phyloP scores from a whole-genome alignment of 2,888 invertebrate genomes.

The Tortricodes alternella region DNA sequence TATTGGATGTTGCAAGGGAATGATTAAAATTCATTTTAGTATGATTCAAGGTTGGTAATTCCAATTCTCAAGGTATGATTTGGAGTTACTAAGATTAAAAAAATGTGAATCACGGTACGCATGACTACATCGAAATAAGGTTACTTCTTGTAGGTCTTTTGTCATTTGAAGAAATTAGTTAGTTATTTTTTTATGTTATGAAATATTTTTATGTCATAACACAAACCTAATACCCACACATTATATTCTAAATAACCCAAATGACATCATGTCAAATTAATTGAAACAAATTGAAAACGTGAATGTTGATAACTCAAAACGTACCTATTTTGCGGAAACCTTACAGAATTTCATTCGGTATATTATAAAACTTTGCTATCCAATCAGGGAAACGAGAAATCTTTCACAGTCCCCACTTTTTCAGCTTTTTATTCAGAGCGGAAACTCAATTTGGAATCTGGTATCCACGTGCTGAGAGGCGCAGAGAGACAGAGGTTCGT shows the following conservation, averaged over 20 bases:
- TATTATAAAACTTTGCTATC: slow-evolving; percentile 31
- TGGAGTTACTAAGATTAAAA: slow-evolving; percentile 41
- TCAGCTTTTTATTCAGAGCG: slow-evolving; percentile 46
- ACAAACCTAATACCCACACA: no score
- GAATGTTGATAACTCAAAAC: slow-evolving; percentile 26
- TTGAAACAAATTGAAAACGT: slow-evolving; percentile 16
- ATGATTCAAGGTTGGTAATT: slow-evolving; percentile 61
- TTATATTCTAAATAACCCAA: no score
- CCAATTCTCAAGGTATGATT: slow-evolving; percentile 60
- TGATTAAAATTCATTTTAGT: slow-evolving; percentile 47
- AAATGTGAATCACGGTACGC: slow-evolving; percentile 50
- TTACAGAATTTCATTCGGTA: slow-evolving; percentile 24
- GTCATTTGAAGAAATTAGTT: not conserved
- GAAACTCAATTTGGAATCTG: slow-evolving; percentile 50
- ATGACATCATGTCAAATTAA: slow-evolving; percentile 13
- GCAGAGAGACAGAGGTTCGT: slow-evolving; percentile 52
- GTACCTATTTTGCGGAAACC: slow-evolving; percentile 11
- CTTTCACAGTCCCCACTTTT: slow-evolving; percentile 45
- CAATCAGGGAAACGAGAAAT: slow-evolving; percentile 21
- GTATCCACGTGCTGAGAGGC: slow-evolving; percentile 52
- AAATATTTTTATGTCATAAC: no score
- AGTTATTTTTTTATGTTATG: no score
- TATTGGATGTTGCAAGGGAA: slow-evolving; percentile 52
- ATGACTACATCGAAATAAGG: slow-evolving; percentile 43
- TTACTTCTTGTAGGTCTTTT: slow-evolving; percentile 27